Evolutionary conservation across 2,888 invertebrate species (phyloP).

Genomic region (Mythimna albipuncta): DNA sequence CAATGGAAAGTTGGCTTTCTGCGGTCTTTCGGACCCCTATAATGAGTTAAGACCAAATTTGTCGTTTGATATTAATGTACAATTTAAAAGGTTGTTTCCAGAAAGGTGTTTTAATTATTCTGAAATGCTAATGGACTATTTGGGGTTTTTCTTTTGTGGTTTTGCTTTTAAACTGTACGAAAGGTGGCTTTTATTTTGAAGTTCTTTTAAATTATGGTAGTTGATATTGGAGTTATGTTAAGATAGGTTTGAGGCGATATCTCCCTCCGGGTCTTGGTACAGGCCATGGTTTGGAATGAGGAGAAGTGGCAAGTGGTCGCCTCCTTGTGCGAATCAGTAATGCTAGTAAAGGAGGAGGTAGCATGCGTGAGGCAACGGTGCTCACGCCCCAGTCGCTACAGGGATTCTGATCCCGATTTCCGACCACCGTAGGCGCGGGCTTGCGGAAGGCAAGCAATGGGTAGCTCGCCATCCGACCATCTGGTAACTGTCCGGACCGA

Average conservation of each 20-base stretch:
- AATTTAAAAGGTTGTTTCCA: conserved; percentile 43
- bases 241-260: not conserved
- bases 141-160: conserved; percentile 20
- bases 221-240: not conserved
- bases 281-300: too few relatives aligned
- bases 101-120: conserved; percentile 59
- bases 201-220: not conserved
- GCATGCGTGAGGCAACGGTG: too few relatives aligned
- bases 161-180: conserved; percentile 2
- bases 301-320: too few relatives aligned
- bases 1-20: conserved; percentile 71
- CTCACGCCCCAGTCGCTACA: too few relatives aligned
- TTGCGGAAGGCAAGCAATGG: too few relatives aligned
- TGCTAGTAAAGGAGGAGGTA: too few relatives aligned
- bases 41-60: conserved; percentile 59
- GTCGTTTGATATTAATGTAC: conserved; percentile 57
- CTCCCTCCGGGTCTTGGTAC: too few relatives aligned
- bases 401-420: too few relatives aligned
- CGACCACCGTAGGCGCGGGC: too few relatives aligned
- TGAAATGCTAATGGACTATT: conserved; percentile 50
- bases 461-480: too few relatives aligned
- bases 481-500: too few relatives aligned
- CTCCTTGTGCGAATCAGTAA: too few relatives aligned
- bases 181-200: not conserved
- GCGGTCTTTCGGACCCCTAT: conserved; percentile 63